A percentile compares a stretch with the other conserved stretches of the same genome.
These are phyloP conservation scores for Nasonia vitripennis DNA, from an alignment of 1,140 invertebrate genomes.

Conservation along the genomic window DNA sequence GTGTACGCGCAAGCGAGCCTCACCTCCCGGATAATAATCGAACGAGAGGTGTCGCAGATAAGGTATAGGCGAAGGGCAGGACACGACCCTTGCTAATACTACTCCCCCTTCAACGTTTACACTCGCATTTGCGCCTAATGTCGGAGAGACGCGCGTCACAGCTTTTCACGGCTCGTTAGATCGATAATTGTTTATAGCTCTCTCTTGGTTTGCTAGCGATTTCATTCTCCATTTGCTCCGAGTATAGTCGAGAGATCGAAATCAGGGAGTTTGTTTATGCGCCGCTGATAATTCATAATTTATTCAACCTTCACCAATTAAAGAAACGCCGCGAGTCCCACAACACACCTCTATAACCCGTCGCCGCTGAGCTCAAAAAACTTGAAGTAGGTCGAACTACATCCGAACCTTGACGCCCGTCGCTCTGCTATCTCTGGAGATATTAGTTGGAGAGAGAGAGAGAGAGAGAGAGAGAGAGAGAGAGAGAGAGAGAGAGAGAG, in stretches of 20 bases:
- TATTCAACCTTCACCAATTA: too few relatives aligned
- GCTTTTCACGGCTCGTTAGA: slow-evolving; percentile 28
- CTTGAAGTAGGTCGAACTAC: slow-evolving; percentile 22
- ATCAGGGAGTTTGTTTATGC: too few relatives aligned
- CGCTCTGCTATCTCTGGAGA: neutral
- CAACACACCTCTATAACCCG: too few relatives aligned
- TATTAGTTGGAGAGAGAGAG: neutral
- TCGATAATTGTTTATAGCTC: slow-evolving; percentile 29
- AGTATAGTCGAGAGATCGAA: neutral
- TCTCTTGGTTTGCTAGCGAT: neutral
- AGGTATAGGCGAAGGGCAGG: neutral
- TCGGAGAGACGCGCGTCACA: neutral
- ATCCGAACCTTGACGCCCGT: neutral
- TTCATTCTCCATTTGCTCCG: slow-evolving; percentile 4
- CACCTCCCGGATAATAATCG: slow-evolving; percentile 34
- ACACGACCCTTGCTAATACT: neutral
- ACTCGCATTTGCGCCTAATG: neutral
- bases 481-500: too few relatives aligned
- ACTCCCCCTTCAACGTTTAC: neutral
- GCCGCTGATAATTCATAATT: too few relatives aligned
- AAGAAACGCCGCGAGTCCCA: too few relatives aligned
- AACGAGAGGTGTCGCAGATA: slow-evolving; percentile 32
- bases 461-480: too few relatives aligned
- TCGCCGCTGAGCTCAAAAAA: neutral
- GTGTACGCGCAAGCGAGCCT: neutral